Percentiles rank a stretch among this genome's conserved stretches.
phyloP scores from a whole-genome alignment of 1,140 invertebrate species.

The Drosophila nigrodunni region DNA sequence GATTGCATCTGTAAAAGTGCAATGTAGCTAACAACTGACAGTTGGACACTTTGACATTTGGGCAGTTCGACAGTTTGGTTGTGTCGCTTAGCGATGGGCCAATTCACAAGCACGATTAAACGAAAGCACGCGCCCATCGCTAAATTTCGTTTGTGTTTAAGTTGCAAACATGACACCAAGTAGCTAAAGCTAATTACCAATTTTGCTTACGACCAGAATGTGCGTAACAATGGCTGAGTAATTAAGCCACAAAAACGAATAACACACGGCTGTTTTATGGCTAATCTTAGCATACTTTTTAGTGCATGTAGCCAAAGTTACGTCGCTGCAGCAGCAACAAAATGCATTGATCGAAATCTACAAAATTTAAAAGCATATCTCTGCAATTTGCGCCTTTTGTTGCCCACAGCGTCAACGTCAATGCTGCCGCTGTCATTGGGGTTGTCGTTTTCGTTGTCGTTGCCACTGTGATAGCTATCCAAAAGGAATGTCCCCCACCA shows the following conservation, averaged over 20 bases:
- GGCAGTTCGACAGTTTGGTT: conserved; percentile 33
- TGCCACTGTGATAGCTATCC: conserved; percentile 47
- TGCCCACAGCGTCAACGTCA: conserved; percentile 31
- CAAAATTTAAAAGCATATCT: conserved; percentile 40
- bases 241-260: conserved; percentile 21
- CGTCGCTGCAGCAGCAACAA: background rate
- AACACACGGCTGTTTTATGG: background rate
- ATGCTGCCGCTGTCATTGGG: conserved; percentile 11
- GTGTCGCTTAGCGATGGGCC: background rate
- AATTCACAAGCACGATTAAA: too few species aligned
- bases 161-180: conserved; percentile 14
- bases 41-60: conserved; percentile 33
- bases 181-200: conserved; percentile 30
- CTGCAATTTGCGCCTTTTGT: conserved; percentile 51
- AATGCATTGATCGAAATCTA: conserved; percentile 37
- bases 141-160: background rate
- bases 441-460: conserved; percentile 9
- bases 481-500: conserved; percentile 18
- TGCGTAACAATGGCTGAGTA: conserved; percentile 21
- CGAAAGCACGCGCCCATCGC: too few species aligned
- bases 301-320: conserved; percentile 22
- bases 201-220: conserved; percentile 9
- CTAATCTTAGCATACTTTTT: conserved; percentile 31
- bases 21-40: conserved; percentile 37
- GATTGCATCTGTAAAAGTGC: conserved; percentile 71